Conservation (phyloP, 2,113 vertebrate species). For the Grantiella picta region DNA sequence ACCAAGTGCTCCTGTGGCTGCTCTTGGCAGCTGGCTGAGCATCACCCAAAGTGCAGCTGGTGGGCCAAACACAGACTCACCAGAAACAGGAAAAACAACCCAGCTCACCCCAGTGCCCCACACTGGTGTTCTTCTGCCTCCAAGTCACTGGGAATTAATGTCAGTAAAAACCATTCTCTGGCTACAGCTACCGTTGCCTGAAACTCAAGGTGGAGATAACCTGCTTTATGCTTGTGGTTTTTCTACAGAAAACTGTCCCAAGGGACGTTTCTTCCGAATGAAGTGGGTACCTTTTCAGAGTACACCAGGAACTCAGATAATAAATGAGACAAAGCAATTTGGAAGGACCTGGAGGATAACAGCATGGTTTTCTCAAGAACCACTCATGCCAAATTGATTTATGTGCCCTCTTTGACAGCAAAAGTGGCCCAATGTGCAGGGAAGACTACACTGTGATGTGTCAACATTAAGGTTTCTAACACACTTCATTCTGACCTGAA, state of each 20-base stretch:
- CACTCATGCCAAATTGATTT: background rate
- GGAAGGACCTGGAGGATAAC: background rate
- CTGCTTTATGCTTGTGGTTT: background rate
- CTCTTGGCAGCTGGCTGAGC: background rate
- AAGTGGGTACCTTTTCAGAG: background rate
- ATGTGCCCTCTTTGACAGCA: background rate
- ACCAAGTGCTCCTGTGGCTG: background rate
- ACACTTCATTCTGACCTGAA: background rate
- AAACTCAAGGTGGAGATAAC: background rate
- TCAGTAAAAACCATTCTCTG: background rate
- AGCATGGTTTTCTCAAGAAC: background rate
- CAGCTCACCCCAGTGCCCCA: background rate
- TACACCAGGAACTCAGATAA: background rate
- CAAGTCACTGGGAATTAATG: rapidly evolving
- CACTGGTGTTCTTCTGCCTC: background rate
- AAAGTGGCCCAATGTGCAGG: background rate
- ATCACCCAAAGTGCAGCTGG: background rate
- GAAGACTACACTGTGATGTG: background rate
- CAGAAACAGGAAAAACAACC: background rate
- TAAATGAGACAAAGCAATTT: background rate
- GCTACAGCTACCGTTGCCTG: background rate
- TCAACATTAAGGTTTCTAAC: background rate
- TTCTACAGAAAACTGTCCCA: background rate
- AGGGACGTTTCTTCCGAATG: background rate
- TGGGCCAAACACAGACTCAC: background rate